These are phyloP conservation scores for Equus przewalskii DNA, from an alignment of 2,113 vertebrate genomes.

Conservation along the genomic window DNA sequence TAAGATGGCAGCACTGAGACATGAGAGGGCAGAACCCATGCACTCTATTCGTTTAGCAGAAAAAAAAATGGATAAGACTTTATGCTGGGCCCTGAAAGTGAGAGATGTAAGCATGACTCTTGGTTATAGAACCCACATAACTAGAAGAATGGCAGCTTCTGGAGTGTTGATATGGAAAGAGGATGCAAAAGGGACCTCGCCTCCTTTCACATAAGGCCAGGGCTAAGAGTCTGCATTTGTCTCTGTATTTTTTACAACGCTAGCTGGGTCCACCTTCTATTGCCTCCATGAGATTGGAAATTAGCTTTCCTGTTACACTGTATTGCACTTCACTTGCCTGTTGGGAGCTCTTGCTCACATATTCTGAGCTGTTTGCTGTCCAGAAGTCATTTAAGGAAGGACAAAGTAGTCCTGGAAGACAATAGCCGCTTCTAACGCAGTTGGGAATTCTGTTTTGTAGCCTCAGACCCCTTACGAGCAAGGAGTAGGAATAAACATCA, in stretches of 20 bases:
- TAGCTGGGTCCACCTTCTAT: neutral
- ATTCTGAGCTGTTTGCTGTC: neutral
- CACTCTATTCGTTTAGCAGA: neutral
- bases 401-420: slow-evolving; percentile 42
- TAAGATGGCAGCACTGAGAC: neutral
- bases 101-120: neutral
- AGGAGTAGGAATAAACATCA: slow-evolving; percentile 51
- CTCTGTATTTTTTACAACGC: neutral
- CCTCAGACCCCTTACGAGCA: slow-evolving; percentile 42
- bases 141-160: neutral
- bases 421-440: neutral
- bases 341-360: neutral
- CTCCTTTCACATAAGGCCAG: neutral
- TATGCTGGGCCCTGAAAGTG: neutral
- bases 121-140: neutral
- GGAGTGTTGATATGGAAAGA: neutral
- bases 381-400: slow-evolving; percentile 23
- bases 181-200: fast-evolving
- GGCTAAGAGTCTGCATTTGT: neutral
- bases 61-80: neutral
- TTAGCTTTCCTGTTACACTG: neutral
- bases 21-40: neutral
- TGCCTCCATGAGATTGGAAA: neutral
- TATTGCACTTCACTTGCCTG: neutral
- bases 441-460: slow-evolving; percentile 28